Conservation (phyloP, 2,888 invertebrate species). For the Xestoiulus laeticollis region DNA sequence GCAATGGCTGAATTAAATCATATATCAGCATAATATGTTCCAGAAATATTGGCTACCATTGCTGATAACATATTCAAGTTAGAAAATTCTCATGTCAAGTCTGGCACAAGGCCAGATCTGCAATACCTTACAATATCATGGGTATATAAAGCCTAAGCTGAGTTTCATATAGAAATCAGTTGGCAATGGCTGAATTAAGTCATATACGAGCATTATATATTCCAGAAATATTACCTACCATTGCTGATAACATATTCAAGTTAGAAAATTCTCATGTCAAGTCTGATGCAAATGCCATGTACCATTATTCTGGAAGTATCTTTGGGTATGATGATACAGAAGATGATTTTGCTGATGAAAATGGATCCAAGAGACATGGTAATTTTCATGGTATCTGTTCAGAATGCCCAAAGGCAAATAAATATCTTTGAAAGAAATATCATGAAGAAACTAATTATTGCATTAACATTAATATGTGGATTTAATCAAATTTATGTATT, state of each 20-base stretch:
- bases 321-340: background rate
- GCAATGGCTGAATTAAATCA: background rate
- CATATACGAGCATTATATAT: background rate
- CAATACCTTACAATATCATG: too few species aligned
- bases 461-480: background rate
- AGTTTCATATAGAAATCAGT: too few species aligned
- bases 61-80: background rate
- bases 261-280: too few species aligned
- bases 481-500: background rate
- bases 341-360: background rate
- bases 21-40: background rate
- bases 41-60: background rate
- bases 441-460: background rate
- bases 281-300: too few species aligned
- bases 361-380: background rate
- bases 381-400: background rate
- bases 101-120: too few species aligned
- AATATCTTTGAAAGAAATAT: background rate
- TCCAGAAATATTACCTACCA: background rate
- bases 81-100: too few species aligned
- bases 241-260: background rate
- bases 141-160: too few species aligned
- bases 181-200: background rate
- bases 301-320: background rate
- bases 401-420: background rate